Conservation (phyloP, 1,140 invertebrate species). For the Oppia nitens region DNA sequence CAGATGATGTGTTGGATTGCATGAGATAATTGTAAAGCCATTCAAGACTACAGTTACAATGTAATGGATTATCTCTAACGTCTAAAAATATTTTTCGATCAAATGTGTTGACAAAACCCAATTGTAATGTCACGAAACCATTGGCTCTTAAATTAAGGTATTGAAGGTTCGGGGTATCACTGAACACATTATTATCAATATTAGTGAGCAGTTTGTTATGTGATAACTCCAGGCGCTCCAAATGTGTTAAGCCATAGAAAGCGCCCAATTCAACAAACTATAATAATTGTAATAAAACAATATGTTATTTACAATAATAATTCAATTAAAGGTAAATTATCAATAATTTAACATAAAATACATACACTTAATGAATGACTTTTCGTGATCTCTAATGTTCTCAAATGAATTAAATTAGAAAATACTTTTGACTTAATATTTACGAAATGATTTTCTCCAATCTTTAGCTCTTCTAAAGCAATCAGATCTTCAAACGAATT, state of each 20-base stretch:
- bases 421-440: neutral
- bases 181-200: slow-evolving; percentile 50
- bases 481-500: slow-evolving; percentile 19
- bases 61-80: slow-evolving; percentile 62
- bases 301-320: neutral
- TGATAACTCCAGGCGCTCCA: slow-evolving; percentile 47
- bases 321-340: slow-evolving; percentile 1
- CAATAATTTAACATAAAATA: neutral
- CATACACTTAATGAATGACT: neutral
- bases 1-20: neutral
- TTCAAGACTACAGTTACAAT: slow-evolving; percentile 67
- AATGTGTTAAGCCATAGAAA: slow-evolving; percentile 32
- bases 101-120: slow-evolving; percentile 16
- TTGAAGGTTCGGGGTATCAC: slow-evolving; percentile 46
- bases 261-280: slow-evolving; percentile 22
- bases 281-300: neutral
- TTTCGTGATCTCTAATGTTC: neutral
- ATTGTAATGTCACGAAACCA: slow-evolving; percentile 16
- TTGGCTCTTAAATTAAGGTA: slow-evolving; percentile 35
- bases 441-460: slow-evolving; percentile 24
- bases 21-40: slow-evolving; percentile 38
- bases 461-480: slow-evolving; percentile 19
- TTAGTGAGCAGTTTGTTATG: slow-evolving; percentile 20
- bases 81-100: slow-evolving; percentile 24
- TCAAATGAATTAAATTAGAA: slow-evolving; percentile 3